These are phyloP conservation scores for Conus ventricosus DNA, from an alignment of 1,140 invertebrate species.

Conservation along the genomic window DNA sequence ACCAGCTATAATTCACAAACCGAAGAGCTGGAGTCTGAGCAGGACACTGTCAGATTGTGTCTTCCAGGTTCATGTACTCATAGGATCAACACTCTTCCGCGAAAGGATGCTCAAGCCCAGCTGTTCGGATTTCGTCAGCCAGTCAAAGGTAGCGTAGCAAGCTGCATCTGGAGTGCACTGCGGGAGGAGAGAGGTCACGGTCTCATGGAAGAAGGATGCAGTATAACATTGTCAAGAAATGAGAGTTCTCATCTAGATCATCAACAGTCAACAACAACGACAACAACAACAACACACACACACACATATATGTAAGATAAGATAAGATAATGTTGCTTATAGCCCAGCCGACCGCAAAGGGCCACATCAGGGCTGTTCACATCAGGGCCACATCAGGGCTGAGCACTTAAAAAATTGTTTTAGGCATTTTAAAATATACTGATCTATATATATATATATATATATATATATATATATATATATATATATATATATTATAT, in stretches of 20 bases:
- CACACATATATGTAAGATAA: neutral
- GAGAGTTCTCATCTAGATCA: neutral
- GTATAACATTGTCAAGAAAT: neutral
- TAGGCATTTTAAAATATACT: no score
- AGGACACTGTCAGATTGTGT: constrained; percentile 71
- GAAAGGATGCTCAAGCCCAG: constrained; percentile 54
- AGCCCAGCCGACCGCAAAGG: no score
- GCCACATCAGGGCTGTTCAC: no score
- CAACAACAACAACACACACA: neutral
- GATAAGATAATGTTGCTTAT: no score
- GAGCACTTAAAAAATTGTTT: no score
- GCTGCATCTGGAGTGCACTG: constrained; percentile 67
- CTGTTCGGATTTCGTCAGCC: constrained; percentile 63
- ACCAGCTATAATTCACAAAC: neutral
- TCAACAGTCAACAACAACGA: neutral
- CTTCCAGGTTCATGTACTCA: constrained; percentile 62
- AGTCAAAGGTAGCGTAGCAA: constrained; percentile 71
- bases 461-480: neutral
- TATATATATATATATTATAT: neutral
- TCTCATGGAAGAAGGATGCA: constrained; percentile 10
- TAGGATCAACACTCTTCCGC: constrained; percentile 67
- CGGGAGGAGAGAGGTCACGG: constrained; percentile 44
- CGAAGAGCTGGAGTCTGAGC: constrained; percentile 51
- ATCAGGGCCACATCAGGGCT: no score
- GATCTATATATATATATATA: neutral